Evolutionary conservation across 2,888 invertebrate genomes (phyloP), one percentile per base, ranked within the genome.

Genomic region (Orthonychiurus folsomi): DNA sequence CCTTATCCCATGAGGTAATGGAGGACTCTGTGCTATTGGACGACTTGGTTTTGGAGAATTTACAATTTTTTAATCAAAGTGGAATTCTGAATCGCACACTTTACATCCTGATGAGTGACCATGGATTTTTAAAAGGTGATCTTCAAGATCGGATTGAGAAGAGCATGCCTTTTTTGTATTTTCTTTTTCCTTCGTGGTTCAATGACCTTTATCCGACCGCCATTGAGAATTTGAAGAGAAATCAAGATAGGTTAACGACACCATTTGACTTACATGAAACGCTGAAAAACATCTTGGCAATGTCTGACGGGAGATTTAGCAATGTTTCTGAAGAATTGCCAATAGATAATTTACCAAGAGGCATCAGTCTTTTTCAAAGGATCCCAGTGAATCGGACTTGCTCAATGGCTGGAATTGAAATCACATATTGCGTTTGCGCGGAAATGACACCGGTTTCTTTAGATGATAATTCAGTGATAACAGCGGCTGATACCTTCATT

Each of bases 111-210:
- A 80, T 92, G 79, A 92, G 93, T 76, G 94, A 94, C 75, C 94
- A 94, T 75, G 94, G 94, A 0, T 85, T 92, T 63, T 79, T 93
- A 66, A 93, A 88, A 85, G 93, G 93, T 2, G 80, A 82, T 70
- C 93, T 93, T 0, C 89, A 93, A 56, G 80, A 79, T 0, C 75
- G 77, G 74, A 81, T 93, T 75, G 94, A 94, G 77, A 93, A 92
- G 75, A 83, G 93, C 56, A 81, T 93, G 62, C 94, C 95, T 0
- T 84, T 92, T 67, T 80, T 90, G 37, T 85, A 86, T 71, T 77
- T 89, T 1, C 76, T 84, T 2, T 76, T 91, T 63, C 94, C 94
- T 0, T 76, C 80, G 20, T 86, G 86, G 81, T 88, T 92, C 78
- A 80, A 78, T 67, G 74, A 80, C 15, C 80, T 80, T 60, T 87